A percentile compares a stretch with the other conserved stretches of the same genome.
phyloP scores from a whole-genome alignment of 2,888 invertebrate species.

The Drosophila pegasa region DNA sequence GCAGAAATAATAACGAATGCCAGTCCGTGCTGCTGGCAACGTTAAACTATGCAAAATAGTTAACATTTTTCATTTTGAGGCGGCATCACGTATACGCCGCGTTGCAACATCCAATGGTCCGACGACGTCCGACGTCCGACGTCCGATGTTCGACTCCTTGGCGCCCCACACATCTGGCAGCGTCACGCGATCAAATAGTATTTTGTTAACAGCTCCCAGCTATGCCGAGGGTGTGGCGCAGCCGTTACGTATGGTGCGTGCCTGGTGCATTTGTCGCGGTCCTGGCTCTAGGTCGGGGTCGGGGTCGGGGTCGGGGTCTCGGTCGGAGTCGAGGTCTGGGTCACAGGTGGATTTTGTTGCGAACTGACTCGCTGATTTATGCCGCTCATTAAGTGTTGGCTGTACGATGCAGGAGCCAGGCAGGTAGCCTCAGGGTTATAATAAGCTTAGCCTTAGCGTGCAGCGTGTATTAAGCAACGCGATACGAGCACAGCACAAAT shows the following conservation, averaged over 20 bases:
- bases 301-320: constrained; percentile 3
- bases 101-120: constrained; percentile 53
- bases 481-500: constrained; percentile 31
- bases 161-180: constrained; percentile 16
- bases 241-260: constrained; percentile 49
- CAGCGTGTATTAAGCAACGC: constrained; percentile 54
- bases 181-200: constrained; percentile 73
- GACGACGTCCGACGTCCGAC: constrained; percentile 3
- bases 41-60: constrained; percentile 50
- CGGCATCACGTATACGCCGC: constrained; percentile 65
- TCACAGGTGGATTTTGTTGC: constrained; percentile 24
- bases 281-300: constrained; percentile 5
- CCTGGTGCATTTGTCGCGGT: constrained; percentile 31
- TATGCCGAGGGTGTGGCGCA: constrained; percentile 24
- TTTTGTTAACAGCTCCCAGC: constrained; percentile 73
- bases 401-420: constrained; percentile 1
- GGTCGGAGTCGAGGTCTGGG: constrained; percentile 21
- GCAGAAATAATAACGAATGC: constrained; percentile 5
- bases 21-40: constrained; percentile 8
- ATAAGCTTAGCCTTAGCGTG: constrained; percentile 59
- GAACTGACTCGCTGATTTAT: constrained; percentile 68
- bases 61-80: constrained; percentile 42
- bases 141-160: constrained; percentile 39
- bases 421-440: constrained; percentile 28
- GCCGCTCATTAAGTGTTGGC: constrained; percentile 68